Conservation (phyloP, 2,888 invertebrate species). For the Neria commutata region DNA sequence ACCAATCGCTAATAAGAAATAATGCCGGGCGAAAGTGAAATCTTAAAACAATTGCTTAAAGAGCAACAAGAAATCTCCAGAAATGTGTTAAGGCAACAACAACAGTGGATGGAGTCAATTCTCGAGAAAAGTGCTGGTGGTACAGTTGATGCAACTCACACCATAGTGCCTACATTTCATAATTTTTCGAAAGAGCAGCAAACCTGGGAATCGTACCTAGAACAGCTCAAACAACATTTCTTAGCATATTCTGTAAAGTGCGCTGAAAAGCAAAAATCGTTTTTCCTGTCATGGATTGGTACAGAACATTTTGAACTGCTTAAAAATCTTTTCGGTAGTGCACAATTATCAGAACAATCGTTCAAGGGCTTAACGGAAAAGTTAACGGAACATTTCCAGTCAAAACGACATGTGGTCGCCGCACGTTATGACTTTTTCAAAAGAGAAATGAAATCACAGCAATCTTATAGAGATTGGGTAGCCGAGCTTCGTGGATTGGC, state of each 20-base stretch:
- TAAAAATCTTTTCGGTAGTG: conserved; percentile 28
- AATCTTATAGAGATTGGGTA: conserved; percentile 29
- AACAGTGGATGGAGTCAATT: too few species aligned
- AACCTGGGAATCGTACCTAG: conserved; percentile 26
- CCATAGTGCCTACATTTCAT: conserved; percentile 28
- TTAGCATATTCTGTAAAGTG: conserved; percentile 23
- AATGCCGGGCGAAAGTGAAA: too few species aligned
- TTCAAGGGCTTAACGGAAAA: conserved; percentile 19
- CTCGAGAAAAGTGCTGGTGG: too few species aligned
- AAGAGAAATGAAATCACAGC: conserved; percentile 24
- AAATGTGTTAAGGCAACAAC: too few species aligned
- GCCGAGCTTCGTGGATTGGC: conserved; percentile 32
- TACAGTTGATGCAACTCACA: too few species aligned
- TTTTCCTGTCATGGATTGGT: conserved; percentile 27
- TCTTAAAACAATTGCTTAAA: too few species aligned
- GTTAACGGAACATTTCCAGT: conserved; percentile 27
- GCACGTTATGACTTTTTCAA: conserved; percentile 30
- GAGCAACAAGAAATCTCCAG: too few species aligned
- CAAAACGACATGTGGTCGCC: conserved; percentile 24
- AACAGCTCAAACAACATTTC: conserved; percentile 30
- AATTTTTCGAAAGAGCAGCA: conserved; percentile 26
- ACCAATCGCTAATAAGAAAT: too few species aligned
- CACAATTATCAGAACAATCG: conserved; percentile 17
- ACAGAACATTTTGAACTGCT: conserved; percentile 28
- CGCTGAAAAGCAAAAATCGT: conserved; percentile 26